Percentiles rank a stretch among this genome's conserved stretches.
Conservation (phyloP, 2,888 invertebrate genomes). For the Automeris io region DNA sequence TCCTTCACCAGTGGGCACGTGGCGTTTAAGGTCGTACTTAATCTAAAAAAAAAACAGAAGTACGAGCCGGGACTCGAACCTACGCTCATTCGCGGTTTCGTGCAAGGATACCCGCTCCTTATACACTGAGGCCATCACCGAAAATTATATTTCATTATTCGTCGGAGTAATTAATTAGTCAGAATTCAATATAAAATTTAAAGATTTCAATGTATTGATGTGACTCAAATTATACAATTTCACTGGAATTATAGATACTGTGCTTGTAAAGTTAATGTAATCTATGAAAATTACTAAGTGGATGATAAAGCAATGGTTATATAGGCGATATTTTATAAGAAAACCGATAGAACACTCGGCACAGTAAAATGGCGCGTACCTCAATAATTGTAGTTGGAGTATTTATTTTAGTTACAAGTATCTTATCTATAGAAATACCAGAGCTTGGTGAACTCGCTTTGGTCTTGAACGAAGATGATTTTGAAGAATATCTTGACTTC, state of each 20-base stretch:
- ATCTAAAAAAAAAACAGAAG: too few relatives aligned
- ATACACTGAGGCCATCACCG: too few relatives aligned
- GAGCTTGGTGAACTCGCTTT: constrained; percentile 54
- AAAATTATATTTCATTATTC: too few relatives aligned
- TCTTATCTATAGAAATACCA: constrained; percentile 33
- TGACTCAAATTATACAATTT: constrained; percentile 1
- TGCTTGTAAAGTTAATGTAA: constrained; percentile 2
- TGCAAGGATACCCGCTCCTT: too few relatives aligned
- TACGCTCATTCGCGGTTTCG: too few relatives aligned
- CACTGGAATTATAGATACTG: constrained; percentile 2
- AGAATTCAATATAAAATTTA: not conserved
- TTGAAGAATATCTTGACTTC: constrained; percentile 62
- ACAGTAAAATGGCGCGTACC: constrained; percentile 17
- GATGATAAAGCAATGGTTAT: constrained; percentile 6
- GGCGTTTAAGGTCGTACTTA: too few relatives aligned
- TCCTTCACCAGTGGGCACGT: too few relatives aligned
- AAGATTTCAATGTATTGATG: not conserved
- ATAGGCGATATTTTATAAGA: not conserved
- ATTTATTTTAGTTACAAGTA: constrained; percentile 25
- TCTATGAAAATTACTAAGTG: not conserved
- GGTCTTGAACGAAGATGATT: constrained; percentile 58
- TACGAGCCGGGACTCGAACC: too few relatives aligned
- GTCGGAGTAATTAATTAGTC: not conserved
- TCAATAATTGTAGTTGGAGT: constrained; percentile 25
- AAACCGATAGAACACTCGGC: not conserved